A percentile compares a stretch with the other conserved stretches of the same genome.
phyloP scores from a whole-genome alignment of 2,888 invertebrate species.

The Charanyca ferruginea region DNA sequence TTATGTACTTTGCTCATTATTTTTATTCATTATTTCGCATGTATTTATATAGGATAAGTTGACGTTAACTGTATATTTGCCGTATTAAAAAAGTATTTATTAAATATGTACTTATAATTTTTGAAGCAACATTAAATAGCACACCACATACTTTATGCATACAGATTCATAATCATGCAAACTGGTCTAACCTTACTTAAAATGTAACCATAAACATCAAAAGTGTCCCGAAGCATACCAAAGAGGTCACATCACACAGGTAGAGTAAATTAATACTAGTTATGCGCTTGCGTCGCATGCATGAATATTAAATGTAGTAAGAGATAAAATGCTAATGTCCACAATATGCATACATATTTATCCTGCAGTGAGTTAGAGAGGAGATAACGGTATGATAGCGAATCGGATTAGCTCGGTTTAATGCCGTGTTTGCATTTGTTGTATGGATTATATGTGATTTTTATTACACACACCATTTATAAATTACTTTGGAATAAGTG shows the following conservation, averaged over 20 bases:
- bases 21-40: constrained; percentile 24
- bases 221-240: constrained; percentile 39
- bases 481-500: constrained; percentile 7
- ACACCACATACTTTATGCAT: neutral
- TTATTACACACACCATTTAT: constrained; percentile 35
- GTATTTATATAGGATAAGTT: neutral
- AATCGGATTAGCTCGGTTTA: constrained; percentile 75
- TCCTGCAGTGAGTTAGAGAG: constrained; percentile 78
- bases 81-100: no score
- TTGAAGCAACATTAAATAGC: neutral
- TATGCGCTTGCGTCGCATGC: constrained; percentile 82
- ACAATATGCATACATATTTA: constrained; percentile 84
- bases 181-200: constrained; percentile 21
- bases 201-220: constrained; percentile 34
- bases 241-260: constrained; percentile 20
- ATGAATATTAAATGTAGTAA: constrained; percentile 88
- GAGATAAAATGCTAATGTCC: constrained; percentile 89
- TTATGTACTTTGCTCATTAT: constrained; percentile 37
- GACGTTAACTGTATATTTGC: neutral
- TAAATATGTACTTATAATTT: neutral
- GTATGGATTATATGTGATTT: constrained; percentile 39
- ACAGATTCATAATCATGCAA: constrained; percentile 33
- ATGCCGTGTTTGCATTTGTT: constrained; percentile 62
- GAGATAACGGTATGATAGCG: constrained; percentile 75
- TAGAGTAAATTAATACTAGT: constrained; percentile 82